phyloP scores from a whole-genome alignment of 2,797 vertebrate genomes.

The Characodon lateralis region DNA sequence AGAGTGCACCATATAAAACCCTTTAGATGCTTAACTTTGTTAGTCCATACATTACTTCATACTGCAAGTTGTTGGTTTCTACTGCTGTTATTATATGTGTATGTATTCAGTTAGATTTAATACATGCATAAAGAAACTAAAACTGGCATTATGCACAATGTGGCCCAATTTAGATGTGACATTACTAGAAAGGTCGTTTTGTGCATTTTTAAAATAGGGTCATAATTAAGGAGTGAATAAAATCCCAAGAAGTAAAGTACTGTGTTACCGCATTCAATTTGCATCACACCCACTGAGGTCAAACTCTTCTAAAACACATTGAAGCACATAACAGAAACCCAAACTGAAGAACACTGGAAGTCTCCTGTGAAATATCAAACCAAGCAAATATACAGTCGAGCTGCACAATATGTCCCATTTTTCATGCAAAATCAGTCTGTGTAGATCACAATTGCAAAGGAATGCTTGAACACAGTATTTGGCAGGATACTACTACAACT shows the following conservation, averaged over 20 bases:
- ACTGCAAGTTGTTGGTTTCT: constrained; percentile 20
- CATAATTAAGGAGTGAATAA: constrained; percentile 18
- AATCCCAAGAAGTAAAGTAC: background rate
- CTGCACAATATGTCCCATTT: background rate
- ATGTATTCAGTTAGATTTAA: constrained; percentile 6
- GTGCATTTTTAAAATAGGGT: constrained; percentile 34
- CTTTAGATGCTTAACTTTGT: constrained; percentile 66
- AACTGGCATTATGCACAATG: background rate
- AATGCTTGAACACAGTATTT: background rate
- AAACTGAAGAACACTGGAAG: background rate
- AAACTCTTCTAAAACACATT: background rate
- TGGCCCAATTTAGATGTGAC: background rate
- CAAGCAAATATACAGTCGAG: background rate
- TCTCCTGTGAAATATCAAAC: background rate
- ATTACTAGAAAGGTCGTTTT: constrained; percentile 36
- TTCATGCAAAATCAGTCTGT: background rate
- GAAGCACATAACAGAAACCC: background rate
- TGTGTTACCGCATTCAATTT: background rate
- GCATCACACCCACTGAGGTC: background rate
- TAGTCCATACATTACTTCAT: constrained; percentile 31
- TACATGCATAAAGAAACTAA: background rate
- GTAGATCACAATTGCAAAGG: background rate
- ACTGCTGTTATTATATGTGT: background rate
- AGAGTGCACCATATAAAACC: constrained; percentile 46
- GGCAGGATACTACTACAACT: background rate